A percentile compares a stretch with the other conserved stretches of the same genome.
These are phyloP conservation scores for Xanthostigma xanthostigma DNA, from an alignment of 2,888 invertebrate species.

Conservation along the genomic window DNA sequence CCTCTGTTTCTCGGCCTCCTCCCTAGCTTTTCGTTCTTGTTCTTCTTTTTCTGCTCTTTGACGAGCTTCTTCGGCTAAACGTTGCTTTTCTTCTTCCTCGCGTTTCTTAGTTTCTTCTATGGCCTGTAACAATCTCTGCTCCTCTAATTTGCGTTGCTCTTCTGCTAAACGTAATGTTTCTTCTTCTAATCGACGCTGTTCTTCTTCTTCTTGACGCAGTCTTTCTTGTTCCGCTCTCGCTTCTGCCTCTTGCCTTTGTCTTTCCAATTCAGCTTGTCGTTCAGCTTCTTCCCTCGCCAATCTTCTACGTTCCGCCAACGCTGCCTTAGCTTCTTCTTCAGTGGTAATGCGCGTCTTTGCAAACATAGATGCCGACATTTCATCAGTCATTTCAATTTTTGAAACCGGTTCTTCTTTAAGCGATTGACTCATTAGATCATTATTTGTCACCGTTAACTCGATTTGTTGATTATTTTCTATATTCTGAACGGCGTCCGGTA, in stretches of 20 bases:
- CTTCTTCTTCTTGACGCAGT: constrained; percentile 64
- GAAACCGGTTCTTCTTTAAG: constrained; percentile 12
- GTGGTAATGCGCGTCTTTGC: constrained; percentile 62
- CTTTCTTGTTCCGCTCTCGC: constrained; percentile 56
- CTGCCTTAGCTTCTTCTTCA: constrained; percentile 87
- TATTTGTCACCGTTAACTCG: no score
- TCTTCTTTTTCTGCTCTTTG: constrained; percentile 56
- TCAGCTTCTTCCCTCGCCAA: constrained; percentile 85
- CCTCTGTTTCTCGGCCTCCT: constrained; percentile 72
- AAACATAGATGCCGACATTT: constrained; percentile 46
- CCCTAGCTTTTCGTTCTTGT: constrained; percentile 63
- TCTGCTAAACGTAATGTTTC: constrained; percentile 64
- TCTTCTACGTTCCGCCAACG: constrained; percentile 75
- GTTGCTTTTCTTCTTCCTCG: constrained; percentile 61
- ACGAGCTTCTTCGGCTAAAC: constrained; percentile 47
- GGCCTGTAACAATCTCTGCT: constrained; percentile 56
- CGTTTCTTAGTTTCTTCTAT: constrained; percentile 57
- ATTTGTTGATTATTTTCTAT: no score
- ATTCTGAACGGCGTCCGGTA: no score
- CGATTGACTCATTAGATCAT: neutral
- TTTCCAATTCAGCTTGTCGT: constrained; percentile 73
- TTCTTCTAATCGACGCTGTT: constrained; percentile 64
- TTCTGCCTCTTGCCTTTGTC: constrained; percentile 56
- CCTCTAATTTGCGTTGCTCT: constrained; percentile 68
- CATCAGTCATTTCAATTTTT: constrained; percentile 12